Base-by-base conservation (phyloP, 2,113 vertebrate species). In the Podarcis muralis region DNA sequence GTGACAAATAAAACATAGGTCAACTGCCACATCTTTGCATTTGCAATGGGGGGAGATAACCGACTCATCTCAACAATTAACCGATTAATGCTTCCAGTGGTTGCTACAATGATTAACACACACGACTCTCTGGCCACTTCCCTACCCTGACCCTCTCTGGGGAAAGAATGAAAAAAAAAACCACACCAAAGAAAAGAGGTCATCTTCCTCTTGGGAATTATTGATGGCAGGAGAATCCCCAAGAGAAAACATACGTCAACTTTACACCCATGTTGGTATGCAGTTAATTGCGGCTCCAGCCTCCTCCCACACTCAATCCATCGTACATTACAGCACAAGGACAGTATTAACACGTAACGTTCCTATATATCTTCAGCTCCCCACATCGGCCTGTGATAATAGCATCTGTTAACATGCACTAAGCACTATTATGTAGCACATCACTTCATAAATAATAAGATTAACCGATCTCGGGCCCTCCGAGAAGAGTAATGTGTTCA, bases 401-500 rank as follows among this genome's bases (percentile, higher is more conserved):
- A 99, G 98, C 98, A 97, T 98, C 98, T 99, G 99, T 99, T 99
- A 99, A 99, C 99, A 99, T 97, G 98, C 97, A 95, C 98, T 99
- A 99, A 99, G 98, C 98, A 99, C 98, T 98, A 98, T 99, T 99
- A 99, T 98, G 98, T 98, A 99, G 98, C 98, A 98, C 98, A 99
- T 99, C 98, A 99, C 98, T 99, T 99, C 98, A 99, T 99, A 99
- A 99, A 99, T 99, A 99, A 99, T 99, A 99, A 98, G 98, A 99
- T 99, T 99, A 99, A 98, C 97, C 95, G 98, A 99, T 98, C 98
- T 98, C 97, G 92, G 98, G 98, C 98, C 98, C 98, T 88, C 97
- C 95, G 96, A 97, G 97, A 98, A 98, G 97, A 98, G 98, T 97
- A 97, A 98, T 98, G 98, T 98, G 98, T 98, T 98, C 98, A 98